Evolutionary conservation across 2,113 vertebrate genomes (phyloP).

Genomic region (Campylorhamphus procurvoides): DNA sequence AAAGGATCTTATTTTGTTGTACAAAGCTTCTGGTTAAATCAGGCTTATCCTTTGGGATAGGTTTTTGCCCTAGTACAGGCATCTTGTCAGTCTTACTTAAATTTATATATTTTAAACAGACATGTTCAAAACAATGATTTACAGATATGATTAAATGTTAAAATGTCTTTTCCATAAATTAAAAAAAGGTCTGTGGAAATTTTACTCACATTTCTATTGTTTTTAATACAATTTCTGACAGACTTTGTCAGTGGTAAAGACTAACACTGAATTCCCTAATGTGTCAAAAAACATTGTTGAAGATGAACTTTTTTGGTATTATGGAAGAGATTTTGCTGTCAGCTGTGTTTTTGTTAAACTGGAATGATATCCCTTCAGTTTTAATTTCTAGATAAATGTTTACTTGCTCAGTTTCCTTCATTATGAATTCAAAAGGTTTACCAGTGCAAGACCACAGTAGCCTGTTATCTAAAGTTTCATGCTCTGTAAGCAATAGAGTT

Average conservation of each 20-base stretch:
- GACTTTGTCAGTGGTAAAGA: not conserved
- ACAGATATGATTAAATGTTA: not conserved
- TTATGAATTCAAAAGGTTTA: not conserved
- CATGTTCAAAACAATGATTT: not conserved
- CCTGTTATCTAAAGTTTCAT: not conserved
- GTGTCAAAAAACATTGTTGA: not conserved
- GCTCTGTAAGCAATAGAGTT: slow-evolving; percentile 1
- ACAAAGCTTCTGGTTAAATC: not conserved
- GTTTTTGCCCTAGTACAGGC: not conserved
- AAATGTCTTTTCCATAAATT: not conserved
- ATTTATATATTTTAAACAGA: not conserved
- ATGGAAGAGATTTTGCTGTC: not conserved
- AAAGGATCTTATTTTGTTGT: not conserved
- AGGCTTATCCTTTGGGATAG: not conserved
- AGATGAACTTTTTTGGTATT: not conserved
- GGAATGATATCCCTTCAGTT: not conserved
- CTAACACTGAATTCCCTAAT: not conserved
- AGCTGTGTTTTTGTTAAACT: not conserved
- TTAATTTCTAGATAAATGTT: not conserved
- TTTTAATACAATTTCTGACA: not conserved
- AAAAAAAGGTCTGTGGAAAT: not conserved
- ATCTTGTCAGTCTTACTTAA: not conserved
- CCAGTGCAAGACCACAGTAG: not conserved
- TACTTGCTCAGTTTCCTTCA: not conserved
- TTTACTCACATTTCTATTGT: not conserved